A percentile compares a stretch with the other conserved stretches of the same genome.
Evolutionary conservation across 2,113 vertebrate species (phyloP).

Genomic region (Psophia crepitans): DNA sequence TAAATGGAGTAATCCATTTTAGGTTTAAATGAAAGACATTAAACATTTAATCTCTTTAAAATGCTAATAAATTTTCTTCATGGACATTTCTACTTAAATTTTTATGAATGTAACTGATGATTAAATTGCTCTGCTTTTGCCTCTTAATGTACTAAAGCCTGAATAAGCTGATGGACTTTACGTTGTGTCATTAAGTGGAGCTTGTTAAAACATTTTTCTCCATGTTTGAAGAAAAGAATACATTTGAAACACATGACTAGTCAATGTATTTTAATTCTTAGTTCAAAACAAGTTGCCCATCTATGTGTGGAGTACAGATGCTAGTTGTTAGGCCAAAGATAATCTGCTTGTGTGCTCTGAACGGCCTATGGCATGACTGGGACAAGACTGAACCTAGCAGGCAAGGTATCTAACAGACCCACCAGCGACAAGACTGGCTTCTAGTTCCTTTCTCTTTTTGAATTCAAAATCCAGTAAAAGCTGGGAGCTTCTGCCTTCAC

Average conservation of each 20-base stretch:
- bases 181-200: neutral
- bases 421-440: neutral
- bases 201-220: neutral
- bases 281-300: neutral
- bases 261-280: neutral
- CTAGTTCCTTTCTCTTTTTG: neutral
- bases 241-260: neutral
- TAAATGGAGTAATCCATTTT: neutral
- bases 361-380: neutral
- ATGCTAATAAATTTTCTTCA: neutral
- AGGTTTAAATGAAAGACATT: neutral
- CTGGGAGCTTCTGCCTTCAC: neutral
- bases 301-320: neutral
- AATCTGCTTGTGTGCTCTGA: neutral
- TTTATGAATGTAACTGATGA: neutral
- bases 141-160: neutral
- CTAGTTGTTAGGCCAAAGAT: neutral
- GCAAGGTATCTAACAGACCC: neutral
- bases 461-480: neutral
- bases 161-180: neutral
- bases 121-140: neutral
- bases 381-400: neutral
- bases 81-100: neutral
- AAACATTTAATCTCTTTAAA: neutral
- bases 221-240: neutral